Base-by-base conservation (phyloP, 2,888 invertebrate genomes). In the Lathronympha strigana region DNA sequence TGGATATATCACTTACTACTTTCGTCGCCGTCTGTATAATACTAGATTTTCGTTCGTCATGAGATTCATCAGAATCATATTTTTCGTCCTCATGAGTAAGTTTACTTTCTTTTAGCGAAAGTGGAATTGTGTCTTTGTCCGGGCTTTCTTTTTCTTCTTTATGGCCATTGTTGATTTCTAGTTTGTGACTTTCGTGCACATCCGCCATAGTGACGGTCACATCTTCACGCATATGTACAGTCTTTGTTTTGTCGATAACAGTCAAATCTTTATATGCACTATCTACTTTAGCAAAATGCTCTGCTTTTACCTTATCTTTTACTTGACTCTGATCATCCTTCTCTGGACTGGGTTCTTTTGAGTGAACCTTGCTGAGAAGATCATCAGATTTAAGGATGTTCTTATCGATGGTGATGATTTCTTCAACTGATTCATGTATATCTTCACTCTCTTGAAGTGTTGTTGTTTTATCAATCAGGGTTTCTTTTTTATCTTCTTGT, bases 331-430 rank as follows among this genome's bases (percentile, higher is more conserved):
- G 77, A 72, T 74, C 67, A 51, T 74, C 74, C 74, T 79, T 79
- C 72, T 84, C 82, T 68, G 73, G 69, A 71, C 77, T 76, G 69
- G 78, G 73, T 80, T 86, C 84, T 77, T 83, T 81, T 68, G 76
- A 75, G 72, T 77, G 77, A 78, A 77, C 78, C 78, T 81, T 73
- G 74, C 72, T 70, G 79, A 83, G 79, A 75, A 69, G 60, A 67
- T 67, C 68, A 67, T 74, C 78, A 76, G 72, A 72, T 73, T 77
- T 83, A 77, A 68, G 82, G 33, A 62, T 66, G 51, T 51, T 58
- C 28, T 61, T 70, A 74, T 82, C 82, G 79, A 83, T 81, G 79
- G 80, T 76, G 76, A 72, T 63, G 19, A 25, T 23, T 13, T 53
- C 33, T 53, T 58, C 45, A 38, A n/a, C 53, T 9, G 31, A 15